These are phyloP conservation scores for Ictalurus furcatus DNA, from an alignment of 2,113 vertebrate genomes.

Conservation along the genomic window DNA sequence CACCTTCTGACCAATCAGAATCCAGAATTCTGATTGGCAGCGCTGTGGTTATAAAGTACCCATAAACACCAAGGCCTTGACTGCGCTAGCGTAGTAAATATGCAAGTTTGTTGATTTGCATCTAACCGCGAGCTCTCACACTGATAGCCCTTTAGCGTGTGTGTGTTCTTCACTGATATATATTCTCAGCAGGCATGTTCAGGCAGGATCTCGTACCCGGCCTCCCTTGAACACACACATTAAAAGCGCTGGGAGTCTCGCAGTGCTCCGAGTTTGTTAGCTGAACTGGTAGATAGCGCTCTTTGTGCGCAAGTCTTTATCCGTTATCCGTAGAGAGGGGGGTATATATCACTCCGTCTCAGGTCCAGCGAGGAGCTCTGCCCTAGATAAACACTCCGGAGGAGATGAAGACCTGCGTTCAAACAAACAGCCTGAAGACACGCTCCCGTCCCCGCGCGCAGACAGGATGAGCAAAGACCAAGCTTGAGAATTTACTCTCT, in stretches of 20 bases:
- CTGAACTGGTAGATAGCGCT: constrained; percentile 57
- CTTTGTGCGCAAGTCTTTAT: constrained; percentile 67
- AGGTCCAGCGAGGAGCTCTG: constrained; percentile 51
- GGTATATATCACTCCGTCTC: constrained; percentile 52
- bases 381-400: constrained; percentile 59
- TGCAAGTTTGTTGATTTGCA: constrained; percentile 1
- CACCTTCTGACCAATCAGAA: background rate
- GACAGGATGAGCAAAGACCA: background rate
- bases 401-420: background rate
- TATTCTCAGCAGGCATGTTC: constrained; percentile 23
- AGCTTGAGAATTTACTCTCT: background rate
- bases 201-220: constrained; percentile 19
- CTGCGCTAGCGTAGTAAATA: background rate
- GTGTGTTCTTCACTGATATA: constrained; percentile 31
- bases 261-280: constrained; percentile 59
- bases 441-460: background rate
- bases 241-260: constrained; percentile 61
- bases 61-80: background rate
- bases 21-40: background rate
- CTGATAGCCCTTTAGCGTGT: background rate
- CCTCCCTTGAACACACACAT: constrained; percentile 53
- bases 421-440: constrained; percentile 5
- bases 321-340: constrained; percentile 34
- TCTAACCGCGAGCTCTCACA: background rate
- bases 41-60: background rate